A percentile compares a stretch with the other conserved stretches of the same genome.
These are phyloP conservation scores for Carettochelys insculpta DNA, from an alignment of 2,113 vertebrate genomes.

Conservation along the genomic window DNA sequence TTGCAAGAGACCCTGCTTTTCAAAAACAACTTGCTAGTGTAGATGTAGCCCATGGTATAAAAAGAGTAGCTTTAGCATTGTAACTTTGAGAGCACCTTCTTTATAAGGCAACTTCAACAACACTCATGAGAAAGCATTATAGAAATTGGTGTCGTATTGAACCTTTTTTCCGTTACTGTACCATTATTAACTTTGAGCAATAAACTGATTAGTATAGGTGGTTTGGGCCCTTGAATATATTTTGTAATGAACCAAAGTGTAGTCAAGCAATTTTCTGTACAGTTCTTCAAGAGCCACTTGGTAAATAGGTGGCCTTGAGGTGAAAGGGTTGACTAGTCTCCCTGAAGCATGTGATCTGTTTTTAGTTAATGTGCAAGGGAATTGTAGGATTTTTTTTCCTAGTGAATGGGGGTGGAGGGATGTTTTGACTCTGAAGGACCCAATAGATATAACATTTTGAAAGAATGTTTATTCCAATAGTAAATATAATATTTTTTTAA, in stretches of 20 bases:
- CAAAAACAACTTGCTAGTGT: too few relatives aligned
- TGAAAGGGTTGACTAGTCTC: background rate
- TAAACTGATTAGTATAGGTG: background rate
- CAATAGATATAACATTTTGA: background rate
- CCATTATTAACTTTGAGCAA: background rate
- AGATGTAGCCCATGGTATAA: too few relatives aligned
- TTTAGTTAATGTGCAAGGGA: background rate
- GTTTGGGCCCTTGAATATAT: background rate
- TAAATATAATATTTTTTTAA: background rate
- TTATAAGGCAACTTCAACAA: background rate
- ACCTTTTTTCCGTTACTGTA: background rate
- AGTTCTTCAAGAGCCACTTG: background rate
- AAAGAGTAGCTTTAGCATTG: background rate
- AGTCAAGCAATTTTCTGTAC: background rate
- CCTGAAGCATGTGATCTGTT: background rate
- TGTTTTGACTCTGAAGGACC: background rate
- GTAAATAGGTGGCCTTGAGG: background rate
- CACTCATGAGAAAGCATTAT: background rate
- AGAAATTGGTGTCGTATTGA: background rate
- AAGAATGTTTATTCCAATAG: background rate
- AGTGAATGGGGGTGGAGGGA: background rate
- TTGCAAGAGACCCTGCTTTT: too few relatives aligned
- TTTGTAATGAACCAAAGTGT: background rate
- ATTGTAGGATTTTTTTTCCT: background rate
- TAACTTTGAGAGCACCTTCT: background rate